Base-by-base conservation (phyloP, 2,113 vertebrate genomes). In the Casuarius casuarius region DNA sequence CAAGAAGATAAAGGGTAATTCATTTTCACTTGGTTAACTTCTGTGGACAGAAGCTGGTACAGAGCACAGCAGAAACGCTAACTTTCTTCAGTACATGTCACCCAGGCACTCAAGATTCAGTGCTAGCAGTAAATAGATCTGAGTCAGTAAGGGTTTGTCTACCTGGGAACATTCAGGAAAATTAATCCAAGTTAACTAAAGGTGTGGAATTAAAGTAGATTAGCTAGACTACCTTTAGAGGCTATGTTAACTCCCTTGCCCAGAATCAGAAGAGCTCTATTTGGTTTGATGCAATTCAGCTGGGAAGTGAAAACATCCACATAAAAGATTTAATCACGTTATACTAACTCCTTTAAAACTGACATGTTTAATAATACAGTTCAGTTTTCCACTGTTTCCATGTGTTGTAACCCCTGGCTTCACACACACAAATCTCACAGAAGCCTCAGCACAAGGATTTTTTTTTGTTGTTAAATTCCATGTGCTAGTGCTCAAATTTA, bases 1-100 rank as follows among this genome's bases (percentile, higher is more conserved):
- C 52, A 62, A 70, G 51, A 89, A 90, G 76, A 94, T 76, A 94
- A 91, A 94, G 75, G 84, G 33, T 71, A 96, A 91, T 71, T 94
- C 40, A 7, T 91, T 91, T 93, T 95, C 92, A 87, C 81, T 82
- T 72, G 0, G 83, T 88, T 94, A 92, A 93, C 66, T 95, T 80
- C 49, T 59, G 62, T 26, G 54, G 73, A 77, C 23, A 54, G 79
- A 38, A 71, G 38, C 23, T 76, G 66, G 59, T 65, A 81, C 21
- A 17, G 10, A 87, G 33, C 66, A 73, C 33, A 70, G 51, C 33
- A 66, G 71, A 74, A 87, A 91, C 9, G 67, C 38, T 56, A 84
- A 70, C 59, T 87, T 90, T 56, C 12, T 10, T 73, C 23, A 48
- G 22, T 5, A 74, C 13, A 15, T 76, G n/a, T 58, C 56, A 78